Base-by-base conservation (phyloP, 2,888 invertebrate genomes). In the Rosalia funebris region DNA sequence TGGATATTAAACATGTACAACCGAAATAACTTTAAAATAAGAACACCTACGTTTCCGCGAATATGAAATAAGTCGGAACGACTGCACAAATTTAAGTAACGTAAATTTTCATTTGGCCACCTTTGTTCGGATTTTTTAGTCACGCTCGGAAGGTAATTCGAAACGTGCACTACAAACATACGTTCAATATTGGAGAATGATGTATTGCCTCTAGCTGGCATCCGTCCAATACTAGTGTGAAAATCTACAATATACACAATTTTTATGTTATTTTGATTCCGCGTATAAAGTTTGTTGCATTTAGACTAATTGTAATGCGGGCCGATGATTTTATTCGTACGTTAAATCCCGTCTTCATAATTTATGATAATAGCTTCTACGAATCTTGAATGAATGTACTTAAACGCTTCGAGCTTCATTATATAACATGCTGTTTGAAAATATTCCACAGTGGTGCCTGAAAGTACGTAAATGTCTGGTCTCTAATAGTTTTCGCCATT, bases 141-240 rank as follows among this genome's bases (percentile, higher is more conserved):
- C 67, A 68, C 68, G 70, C 68, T 66, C 63, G 57, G 32, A 65
- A 67, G 66, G 66, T 70, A 70, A 69, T 71, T 70, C 62, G 66
- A 70, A 71, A 70, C 71, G 68, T 67, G 66, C 63, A 61, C 66
- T 65, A 65, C 60, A 64, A 65, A 69, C 65, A 69, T 66, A 55
- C 63, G 60, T 66, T 62, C 66, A 62, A 73, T 72, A 72, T 73
- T 73, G 69, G 66, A 61, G 68, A 68, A 73, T 74, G 71, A 74
- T 72, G 71, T 65, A 74, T 71, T 65, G 68, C 57, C 66, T 66
- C 70, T 59, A 56, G 55, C 62, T 74, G 72, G 71, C 68, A 59
- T 3, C 32, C 19, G 5, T 41, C 42, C 53, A 53, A 45, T 11
- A 25, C 15, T 44, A 20, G 25, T 54, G 32, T 41, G 57, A 60